These are phyloP conservation scores for Temnothorax rugatulus DNA, from an alignment of 2,888 invertebrate species.

Conservation along the genomic window DNA sequence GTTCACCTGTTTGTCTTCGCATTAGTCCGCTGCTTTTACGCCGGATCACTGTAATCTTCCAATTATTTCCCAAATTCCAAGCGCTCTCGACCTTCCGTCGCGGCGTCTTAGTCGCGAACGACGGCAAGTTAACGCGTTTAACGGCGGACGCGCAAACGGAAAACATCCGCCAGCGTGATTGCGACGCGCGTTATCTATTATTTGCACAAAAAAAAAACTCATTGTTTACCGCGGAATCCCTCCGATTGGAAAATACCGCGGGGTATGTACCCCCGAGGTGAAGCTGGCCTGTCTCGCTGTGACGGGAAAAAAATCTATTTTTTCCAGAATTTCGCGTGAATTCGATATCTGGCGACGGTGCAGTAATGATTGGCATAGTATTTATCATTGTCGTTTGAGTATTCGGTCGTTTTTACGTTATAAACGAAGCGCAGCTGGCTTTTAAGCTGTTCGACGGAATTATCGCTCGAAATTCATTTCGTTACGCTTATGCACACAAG, in stretches of 20 bases:
- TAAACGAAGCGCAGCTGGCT: not conserved
- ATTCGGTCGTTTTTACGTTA: not conserved
- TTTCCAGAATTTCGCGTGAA: not conserved
- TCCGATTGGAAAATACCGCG: slow-evolving; percentile 50
- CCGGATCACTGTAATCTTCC: slow-evolving; percentile 45
- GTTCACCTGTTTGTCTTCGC: slow-evolving; percentile 38
- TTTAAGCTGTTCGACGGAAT: not conserved
- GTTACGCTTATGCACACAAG: not conserved
- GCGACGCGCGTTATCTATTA: slow-evolving; percentile 31
- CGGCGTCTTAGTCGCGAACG: not conserved
- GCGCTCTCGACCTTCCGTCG: not conserved
- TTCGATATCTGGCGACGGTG: not conserved
- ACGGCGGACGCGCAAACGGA: slow-evolving; percentile 6
- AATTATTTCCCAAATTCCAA: slow-evolving; percentile 40
- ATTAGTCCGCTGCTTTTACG: slow-evolving; percentile 17
- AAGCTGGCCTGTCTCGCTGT: not conserved
- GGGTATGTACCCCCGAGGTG: slow-evolving; percentile 12
- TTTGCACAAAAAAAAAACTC: slow-evolving; percentile 35
- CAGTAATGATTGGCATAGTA: not conserved
- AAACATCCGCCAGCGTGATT: slow-evolving; percentile 26
- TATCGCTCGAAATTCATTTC: not conserved
- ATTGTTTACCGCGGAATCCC: slow-evolving; percentile 50
- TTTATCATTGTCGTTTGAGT: not conserved
- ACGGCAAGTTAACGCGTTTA: slow-evolving; percentile 40
- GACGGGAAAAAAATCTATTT: slow-evolving; percentile 3